phyloP scores from a whole-genome alignment of 2,113 vertebrate genomes.

The Phyllopteryx taeniolatus region DNA sequence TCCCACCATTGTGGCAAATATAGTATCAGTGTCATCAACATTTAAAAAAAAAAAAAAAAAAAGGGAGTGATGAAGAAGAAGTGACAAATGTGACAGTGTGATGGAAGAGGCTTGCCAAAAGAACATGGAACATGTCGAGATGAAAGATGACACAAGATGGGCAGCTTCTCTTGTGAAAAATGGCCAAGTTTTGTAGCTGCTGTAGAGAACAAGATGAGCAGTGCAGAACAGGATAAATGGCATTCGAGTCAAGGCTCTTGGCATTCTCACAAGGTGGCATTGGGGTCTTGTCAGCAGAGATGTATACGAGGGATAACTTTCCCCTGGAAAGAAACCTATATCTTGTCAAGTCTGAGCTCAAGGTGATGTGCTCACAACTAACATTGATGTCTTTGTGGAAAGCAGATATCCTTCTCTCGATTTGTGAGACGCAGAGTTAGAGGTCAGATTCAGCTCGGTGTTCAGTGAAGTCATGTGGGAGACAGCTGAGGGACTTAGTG shows the following conservation, averaged over 20 bases:
- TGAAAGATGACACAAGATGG: background rate
- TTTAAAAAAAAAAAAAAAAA: background rate
- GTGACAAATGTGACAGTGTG: background rate
- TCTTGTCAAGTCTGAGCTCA: constrained; percentile 2
- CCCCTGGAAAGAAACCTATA: background rate
- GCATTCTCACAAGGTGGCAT: background rate
- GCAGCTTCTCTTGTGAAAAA: constrained; percentile 2
- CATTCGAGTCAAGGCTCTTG: background rate
- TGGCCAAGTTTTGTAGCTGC: background rate
- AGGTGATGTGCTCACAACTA: background rate
- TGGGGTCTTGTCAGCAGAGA: background rate
- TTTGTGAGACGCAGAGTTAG: background rate
- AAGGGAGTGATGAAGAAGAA: background rate
- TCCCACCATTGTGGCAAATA: no score
- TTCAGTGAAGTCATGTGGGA: background rate
- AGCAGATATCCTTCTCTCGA: background rate
- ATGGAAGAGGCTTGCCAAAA: background rate
- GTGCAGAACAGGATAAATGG: constrained; percentile 4
- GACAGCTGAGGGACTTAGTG: background rate
- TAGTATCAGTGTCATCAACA: background rate
- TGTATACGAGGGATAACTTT: background rate
- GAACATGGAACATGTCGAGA: background rate
- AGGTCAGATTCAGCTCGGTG: background rate
- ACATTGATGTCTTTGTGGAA: constrained; percentile 5
- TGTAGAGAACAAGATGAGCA: background rate